Percentiles rank a stretch among this genome's conserved stretches.
Evolutionary conservation across 2,888 invertebrate genomes (phyloP).

Genomic region (Ichneumon xanthorius): DNA sequence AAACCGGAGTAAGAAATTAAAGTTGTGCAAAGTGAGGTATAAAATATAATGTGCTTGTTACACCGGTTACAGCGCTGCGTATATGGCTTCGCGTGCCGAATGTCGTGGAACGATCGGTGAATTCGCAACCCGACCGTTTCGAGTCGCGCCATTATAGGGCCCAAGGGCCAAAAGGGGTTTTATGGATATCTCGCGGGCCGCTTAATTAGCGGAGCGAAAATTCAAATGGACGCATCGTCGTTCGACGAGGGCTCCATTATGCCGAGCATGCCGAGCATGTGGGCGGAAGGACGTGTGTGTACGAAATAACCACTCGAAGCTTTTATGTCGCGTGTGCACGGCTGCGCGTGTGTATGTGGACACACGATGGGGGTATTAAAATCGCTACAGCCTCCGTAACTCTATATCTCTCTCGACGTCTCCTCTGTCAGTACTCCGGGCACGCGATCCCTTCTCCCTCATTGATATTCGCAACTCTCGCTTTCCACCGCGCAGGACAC

Average conservation of each 20-base stretch:
- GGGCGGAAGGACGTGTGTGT: slow-evolving; percentile 21
- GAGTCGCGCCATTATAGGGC: slow-evolving; percentile 7
- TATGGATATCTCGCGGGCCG: slow-evolving; percentile 50
- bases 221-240: slow-evolving; percentile 30
- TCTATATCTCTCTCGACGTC: slow-evolving; percentile 49
- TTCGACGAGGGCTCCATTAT: slow-evolving; percentile 30
- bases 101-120: neutral
- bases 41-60: too few relatives aligned
- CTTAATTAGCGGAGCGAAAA: slow-evolving; percentile 54
- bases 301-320: slow-evolving; percentile 54
- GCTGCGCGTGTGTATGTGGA: neutral
- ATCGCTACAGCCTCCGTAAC: slow-evolving; percentile 41
- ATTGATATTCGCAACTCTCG: slow-evolving; percentile 49
- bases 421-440: slow-evolving; percentile 35
- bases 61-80: too few relatives aligned
- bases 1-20: too few relatives aligned
- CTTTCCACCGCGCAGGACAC: slow-evolving; percentile 5
- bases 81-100: neutral
- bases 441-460: slow-evolving; percentile 37
- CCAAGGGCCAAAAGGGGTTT: slow-evolving; percentile 49
- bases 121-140: neutral
- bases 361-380: slow-evolving; percentile 41
- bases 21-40: too few relatives aligned
- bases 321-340: slow-evolving; percentile 55
- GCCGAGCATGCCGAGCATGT: slow-evolving; percentile 42